phyloP scores from a whole-genome alignment of 2,113 vertebrate species.

The Ammodytes marinus region DNA sequence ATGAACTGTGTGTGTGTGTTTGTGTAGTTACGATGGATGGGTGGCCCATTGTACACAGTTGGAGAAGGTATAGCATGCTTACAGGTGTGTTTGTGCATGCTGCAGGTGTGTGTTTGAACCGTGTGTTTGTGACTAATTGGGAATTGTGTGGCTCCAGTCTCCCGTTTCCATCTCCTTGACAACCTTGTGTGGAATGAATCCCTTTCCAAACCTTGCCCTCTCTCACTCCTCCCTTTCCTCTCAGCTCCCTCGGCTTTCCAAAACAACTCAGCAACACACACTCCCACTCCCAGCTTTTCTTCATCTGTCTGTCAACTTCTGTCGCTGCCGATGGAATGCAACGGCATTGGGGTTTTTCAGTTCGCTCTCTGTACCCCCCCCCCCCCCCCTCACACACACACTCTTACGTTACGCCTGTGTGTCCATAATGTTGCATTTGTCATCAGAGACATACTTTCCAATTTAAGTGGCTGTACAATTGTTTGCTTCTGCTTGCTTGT shows the following conservation, averaged over 20 bases:
- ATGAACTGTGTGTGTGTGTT: neutral
- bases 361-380: neutral
- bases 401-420: neutral
- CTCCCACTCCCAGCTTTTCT: constrained; percentile 42
- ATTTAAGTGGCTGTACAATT: neutral
- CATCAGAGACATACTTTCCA: neutral
- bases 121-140: constrained; percentile 77
- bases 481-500: neutral
- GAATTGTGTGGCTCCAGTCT: constrained; percentile 80
- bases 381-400: neutral
- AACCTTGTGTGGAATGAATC: constrained; percentile 70
- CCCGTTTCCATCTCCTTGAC: constrained; percentile 78
- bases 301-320: constrained; percentile 11
- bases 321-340: neutral
- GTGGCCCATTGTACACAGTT: neutral
- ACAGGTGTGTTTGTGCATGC: constrained; percentile 61
- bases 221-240: constrained; percentile 4
- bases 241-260: constrained; percentile 15
- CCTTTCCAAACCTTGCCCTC: constrained; percentile 56
- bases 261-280: constrained; percentile 46
- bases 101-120: constrained; percentile 58
- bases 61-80: constrained; percentile 40
- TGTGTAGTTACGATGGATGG: neutral
- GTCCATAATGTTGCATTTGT: neutral
- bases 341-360: neutral